Evolutionary conservation across 2,113 vertebrate genomes (phyloP).

Genomic region (Centropristis striata): DNA sequence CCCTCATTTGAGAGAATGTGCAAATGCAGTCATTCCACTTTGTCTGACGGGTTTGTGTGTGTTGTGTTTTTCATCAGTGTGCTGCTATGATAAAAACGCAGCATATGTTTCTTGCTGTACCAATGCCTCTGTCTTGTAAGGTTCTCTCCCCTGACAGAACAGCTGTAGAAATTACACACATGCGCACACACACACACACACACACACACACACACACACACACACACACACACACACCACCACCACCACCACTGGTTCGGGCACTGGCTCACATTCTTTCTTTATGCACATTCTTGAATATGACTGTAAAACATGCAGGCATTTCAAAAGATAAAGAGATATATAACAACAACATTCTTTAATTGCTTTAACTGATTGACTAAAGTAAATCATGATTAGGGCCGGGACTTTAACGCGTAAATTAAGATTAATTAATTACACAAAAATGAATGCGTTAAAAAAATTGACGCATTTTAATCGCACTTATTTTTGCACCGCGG

Average conservation of each 20-base stretch:
- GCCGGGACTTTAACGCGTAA: too few relatives aligned
- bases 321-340: not conserved
- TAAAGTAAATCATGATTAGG: too few relatives aligned
- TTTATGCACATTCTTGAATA: not conserved
- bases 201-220: constrained; percentile 29
- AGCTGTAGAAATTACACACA: constrained; percentile 67
- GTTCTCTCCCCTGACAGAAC: constrained; percentile 72
- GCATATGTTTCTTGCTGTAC: constrained; percentile 72
- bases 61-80: constrained; percentile 35
- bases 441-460: too few relatives aligned
- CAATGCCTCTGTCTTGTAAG: constrained; percentile 61
- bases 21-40: constrained; percentile 54
- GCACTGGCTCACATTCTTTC: constrained; percentile 31
- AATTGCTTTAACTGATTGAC: not conserved
- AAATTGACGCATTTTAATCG: too few relatives aligned
- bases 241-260: constrained; percentile 3
- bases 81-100: constrained; percentile 64
- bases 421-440: too few relatives aligned
- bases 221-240: not conserved
- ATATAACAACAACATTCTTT: not conserved
- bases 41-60: constrained; percentile 43
- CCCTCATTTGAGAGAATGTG: constrained; percentile 40
- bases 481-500: too few relatives aligned
- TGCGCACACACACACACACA: constrained; percentile 21
- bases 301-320: constrained; percentile 1